A percentile compares a stretch with the other conserved stretches of the same genome.
These are phyloP conservation scores for Silurus aristotelis DNA, from an alignment of 2,797 vertebrate species.

Conservation along the genomic window DNA sequence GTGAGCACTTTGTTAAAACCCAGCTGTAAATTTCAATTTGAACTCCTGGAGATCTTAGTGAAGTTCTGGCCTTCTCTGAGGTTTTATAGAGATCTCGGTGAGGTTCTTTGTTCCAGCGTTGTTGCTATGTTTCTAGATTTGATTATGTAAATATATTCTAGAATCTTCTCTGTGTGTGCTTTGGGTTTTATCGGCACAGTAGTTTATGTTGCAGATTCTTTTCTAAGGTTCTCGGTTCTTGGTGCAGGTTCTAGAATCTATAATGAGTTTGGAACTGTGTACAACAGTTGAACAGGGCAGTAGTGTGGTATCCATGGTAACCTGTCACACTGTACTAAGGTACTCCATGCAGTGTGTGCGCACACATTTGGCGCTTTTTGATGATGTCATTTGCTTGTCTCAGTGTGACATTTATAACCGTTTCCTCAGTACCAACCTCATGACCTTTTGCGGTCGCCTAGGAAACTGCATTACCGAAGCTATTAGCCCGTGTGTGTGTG, in stretches of 20 bases:
- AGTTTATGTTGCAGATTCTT: no score
- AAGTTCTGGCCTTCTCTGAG: no score
- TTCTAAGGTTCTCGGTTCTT: neutral
- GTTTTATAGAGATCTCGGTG: no score
- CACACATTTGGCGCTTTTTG: neutral
- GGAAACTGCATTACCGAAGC: slow-evolving; percentile 58
- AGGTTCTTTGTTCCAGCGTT: no score
- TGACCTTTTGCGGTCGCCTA: slow-evolving; percentile 67
- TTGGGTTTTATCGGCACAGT: no score
- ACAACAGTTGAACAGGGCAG: neutral
- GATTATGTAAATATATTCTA: no score
- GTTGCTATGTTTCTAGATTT: no score
- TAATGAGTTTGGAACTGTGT: neutral
- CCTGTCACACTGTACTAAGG: neutral
- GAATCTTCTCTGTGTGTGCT: no score
- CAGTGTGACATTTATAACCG: neutral
- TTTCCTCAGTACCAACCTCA: neutral
- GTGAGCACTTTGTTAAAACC: neutral
- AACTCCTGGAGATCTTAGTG: no score
- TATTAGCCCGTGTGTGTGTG: slow-evolving; percentile 6
- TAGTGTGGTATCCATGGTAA: neutral
- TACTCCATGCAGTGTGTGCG: neutral
- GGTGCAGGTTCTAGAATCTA: neutral
- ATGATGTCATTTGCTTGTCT: neutral
- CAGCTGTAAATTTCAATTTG: neutral